Base-by-base conservation (phyloP, 1,140 invertebrate species). In the Zaprionus nigranus region DNA sequence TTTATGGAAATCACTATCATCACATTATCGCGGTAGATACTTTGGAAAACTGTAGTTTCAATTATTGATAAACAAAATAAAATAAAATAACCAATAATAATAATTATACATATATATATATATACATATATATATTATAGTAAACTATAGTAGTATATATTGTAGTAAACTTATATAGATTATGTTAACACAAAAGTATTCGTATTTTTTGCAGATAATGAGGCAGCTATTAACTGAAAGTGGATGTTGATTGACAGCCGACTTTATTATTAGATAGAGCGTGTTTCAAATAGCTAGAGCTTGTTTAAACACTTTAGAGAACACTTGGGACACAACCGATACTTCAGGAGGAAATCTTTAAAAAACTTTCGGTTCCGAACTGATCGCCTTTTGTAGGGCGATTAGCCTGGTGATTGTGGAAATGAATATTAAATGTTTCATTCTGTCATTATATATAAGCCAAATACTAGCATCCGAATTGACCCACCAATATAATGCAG, bases 401-500 rank as follows among this genome's bases (percentile, higher is more conserved):
- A 20, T 58, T 58, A 58, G 56, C 15, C 15, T 36, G 7, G 36
- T 11, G 17, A 38, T 60, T 43, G 20, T 60, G 36, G 58, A 43
- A 26, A 40, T 60, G 58, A 38, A 43, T 40, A 60, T 20, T 24
- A 22, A 51, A 11, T 51, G 3, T 51, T 22, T 51, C 20, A 51
- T 51, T 22, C 3, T 85, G 13, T 34, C 85, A 73, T 49, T 85
- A 51, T 81, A 61, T 59, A 51, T 51, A 51, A 51, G 2, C 11
- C 17, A 51, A 22, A 22, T 51, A 20, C 11, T 5, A 5, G 20
- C 46, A 20, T 51, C 20, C 4, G 46, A 22, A 12, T 51, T 51
- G 7, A 43, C 9, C 20, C 46, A 51, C 4, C 11, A 5, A 13
- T 22, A 22, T 13, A 51, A 51, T 51, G 46, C 20, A 13, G 46